phyloP scores from a whole-genome alignment of 37 sponge, comb jelly and placozoan species.

The Halisarca cf. caerulea region DNA sequence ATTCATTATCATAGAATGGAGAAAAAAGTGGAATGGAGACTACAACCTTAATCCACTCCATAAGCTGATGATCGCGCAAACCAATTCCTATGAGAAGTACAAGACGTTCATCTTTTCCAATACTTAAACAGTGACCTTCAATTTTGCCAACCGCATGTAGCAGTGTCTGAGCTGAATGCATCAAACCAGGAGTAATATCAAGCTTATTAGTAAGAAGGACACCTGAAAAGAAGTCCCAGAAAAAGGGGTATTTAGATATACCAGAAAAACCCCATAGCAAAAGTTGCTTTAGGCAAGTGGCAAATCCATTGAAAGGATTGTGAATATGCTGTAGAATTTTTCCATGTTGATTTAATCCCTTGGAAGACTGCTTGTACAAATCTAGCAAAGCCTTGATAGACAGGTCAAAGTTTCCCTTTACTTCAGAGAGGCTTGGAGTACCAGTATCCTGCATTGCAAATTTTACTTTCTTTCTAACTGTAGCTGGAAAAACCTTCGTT shows the following conservation, averaged over 20 bases:
- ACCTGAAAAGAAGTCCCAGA: background rate
- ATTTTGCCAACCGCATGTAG: background rate
- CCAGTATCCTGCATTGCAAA: background rate
- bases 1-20: conserved; percentile 55
- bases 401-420: background rate
- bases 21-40: conserved; percentile 31
- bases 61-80: conserved; percentile 58
- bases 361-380: background rate
- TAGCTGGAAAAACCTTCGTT: background rate
- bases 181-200: conserved; percentile 19
- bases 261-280: background rate
- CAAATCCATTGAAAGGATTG: background rate
- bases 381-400: background rate
- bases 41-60: conserved; percentile 59
- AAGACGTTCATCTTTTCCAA: conserved; percentile 36
- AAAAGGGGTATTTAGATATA: background rate
- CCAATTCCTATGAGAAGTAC: conserved; percentile 41
- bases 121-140: background rate
- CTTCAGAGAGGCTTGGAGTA: background rate
- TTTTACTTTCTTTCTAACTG: background rate
- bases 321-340: background rate
- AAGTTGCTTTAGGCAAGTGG: background rate
- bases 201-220: background rate
- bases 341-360: background rate
- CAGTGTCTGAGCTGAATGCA: conserved; percentile 15